Conservation (phyloP, 2,888 invertebrate species). For the Hoplodrina ambigua region DNA sequence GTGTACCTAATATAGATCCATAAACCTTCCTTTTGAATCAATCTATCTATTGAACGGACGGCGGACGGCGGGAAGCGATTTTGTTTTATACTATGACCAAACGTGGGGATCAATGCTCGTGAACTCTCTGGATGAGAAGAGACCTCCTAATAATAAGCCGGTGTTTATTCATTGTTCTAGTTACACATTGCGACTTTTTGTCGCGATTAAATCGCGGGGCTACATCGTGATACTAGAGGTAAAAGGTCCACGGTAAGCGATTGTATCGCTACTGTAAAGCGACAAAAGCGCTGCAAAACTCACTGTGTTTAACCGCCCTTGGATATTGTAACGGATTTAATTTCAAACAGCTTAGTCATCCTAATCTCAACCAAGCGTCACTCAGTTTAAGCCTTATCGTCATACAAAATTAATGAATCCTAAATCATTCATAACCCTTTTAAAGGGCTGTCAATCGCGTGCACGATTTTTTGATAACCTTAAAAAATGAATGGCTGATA, state of each 20-base stretch:
- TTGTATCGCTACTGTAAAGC: neutral
- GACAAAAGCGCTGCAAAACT: neutral
- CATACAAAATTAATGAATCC: constrained; percentile 2
- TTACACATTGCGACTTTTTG: neutral
- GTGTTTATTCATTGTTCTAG: too few species aligned
- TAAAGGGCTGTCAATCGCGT: constrained; percentile 35
- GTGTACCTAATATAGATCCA: too few species aligned
- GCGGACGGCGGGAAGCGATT: too few species aligned
- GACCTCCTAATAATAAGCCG: too few species aligned
- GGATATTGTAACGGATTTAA: neutral
- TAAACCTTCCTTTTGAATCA: too few species aligned
- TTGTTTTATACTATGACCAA: too few species aligned
- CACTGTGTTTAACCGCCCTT: neutral
- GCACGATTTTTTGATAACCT: constrained; percentile 19
- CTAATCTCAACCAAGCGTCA: neutral
- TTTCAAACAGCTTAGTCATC: neutral
- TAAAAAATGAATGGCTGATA: constrained; percentile 42
- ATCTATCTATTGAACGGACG: too few species aligned
- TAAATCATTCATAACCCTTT: constrained; percentile 12
- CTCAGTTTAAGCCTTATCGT: neutral
- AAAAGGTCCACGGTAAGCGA: neutral
- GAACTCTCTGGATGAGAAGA: too few species aligned
- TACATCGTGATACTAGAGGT: neutral
- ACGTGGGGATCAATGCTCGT: too few species aligned
- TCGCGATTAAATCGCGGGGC: neutral